Base-by-base conservation (phyloP, 1,140 invertebrate genomes). In the Drosophila rhopaloa region DNA sequence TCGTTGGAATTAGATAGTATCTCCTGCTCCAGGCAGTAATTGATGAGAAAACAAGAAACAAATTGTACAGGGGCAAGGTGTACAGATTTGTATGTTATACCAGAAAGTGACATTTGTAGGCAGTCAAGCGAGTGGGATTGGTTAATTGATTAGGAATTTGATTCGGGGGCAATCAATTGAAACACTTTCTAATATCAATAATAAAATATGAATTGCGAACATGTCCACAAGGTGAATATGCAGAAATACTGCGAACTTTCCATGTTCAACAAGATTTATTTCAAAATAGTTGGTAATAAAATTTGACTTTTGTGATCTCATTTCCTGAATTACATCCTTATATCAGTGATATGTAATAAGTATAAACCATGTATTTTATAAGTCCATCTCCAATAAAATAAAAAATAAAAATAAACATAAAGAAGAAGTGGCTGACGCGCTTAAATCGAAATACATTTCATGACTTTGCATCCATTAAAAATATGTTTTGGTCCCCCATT, bases 21-120 rank as follows among this genome's bases (percentile, higher is more conserved):
- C 66, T 43, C 53, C 53, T 24, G 37, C 35, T 24, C 14, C 19
- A n/a, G 43, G 14, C 68, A 72, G 37, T 71, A 71, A 71, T 71
- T 48, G 54, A 71, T 71, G 47, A 19, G 14, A n/a, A 68, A 68
- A 66, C 60, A 68, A 32, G 65, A 54, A 44, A 68, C 60, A 68
- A 68, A 68, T 66, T 54, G 51, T 27, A 29, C 67, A 50, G 68
- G 65, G 68, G 65, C 65, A 40, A 40, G 37, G 65, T 43, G 65
- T 47, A 66, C 65, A 53, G 24, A 53, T 50, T 67, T 11, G 14
- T 38, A 40, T 70, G 61, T 40, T 48, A 24, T 66, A 47, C 48
- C 29, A 32, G 48, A 47, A 32, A 50, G 37, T n/a, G 14, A 58
- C 29, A 19, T 35, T 58, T 50, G 47, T 37, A 50, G 19, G 41